Evolutionary conservation across 2,797 vertebrate species (phyloP).

Genomic region (Phoebastria nigripes): DNA sequence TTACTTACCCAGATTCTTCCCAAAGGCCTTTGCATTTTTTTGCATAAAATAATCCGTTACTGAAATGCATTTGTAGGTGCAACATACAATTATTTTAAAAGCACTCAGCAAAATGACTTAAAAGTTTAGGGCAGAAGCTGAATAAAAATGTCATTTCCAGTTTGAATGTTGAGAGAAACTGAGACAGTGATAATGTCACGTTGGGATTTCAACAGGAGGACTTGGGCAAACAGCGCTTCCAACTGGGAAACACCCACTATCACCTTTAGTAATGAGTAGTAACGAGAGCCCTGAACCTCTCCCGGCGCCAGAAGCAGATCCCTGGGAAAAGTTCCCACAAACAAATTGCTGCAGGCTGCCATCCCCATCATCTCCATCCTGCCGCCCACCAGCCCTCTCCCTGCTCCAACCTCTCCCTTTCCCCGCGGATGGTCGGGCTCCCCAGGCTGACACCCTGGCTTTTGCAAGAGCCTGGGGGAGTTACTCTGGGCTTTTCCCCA

Average conservation of each 20-base stretch:
- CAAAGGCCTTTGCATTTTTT: background rate
- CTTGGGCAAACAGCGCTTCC: background rate
- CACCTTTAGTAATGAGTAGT: fast-evolving
- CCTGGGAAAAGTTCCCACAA: background rate
- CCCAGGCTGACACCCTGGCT: background rate
- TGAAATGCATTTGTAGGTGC: background rate
- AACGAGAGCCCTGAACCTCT: background rate
- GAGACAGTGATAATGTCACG: fast-evolving
- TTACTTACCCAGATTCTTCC: background rate
- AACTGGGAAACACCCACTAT: fast-evolving
- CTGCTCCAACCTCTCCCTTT: background rate
- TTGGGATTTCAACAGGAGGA: background rate
- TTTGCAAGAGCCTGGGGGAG: background rate
- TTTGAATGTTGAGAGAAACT: background rate
- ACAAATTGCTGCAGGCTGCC: background rate
- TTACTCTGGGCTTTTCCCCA: fast-evolving
- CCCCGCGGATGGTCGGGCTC: fast-evolving
- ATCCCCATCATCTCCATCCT: background rate
- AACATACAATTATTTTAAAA: background rate
- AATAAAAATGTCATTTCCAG: background rate
- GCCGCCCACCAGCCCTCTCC: background rate
- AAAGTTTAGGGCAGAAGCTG: background rate
- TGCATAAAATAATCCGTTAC: background rate
- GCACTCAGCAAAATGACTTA: background rate
- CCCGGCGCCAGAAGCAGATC: background rate